phyloP scores from a whole-genome alignment of 2,888 invertebrate species.

The Strigamia crassipes region DNA sequence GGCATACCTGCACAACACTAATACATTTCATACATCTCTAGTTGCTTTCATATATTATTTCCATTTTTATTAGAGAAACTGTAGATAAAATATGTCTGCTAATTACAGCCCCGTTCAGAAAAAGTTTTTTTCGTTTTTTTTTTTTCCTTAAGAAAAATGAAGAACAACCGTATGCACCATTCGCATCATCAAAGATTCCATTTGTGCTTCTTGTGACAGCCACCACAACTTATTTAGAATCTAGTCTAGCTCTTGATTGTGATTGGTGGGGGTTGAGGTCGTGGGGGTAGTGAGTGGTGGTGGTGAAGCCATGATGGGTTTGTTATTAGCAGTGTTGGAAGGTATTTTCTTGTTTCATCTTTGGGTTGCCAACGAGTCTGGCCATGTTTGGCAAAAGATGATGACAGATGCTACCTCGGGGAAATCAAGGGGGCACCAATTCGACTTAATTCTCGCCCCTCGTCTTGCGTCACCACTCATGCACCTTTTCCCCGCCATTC shows the following conservation, averaged over 20 bases:
- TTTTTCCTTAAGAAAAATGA: background rate
- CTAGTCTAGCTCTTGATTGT: constrained; percentile 27
- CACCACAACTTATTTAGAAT: constrained; percentile 22
- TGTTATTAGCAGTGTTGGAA: constrained; percentile 42
- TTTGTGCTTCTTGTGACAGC: constrained; percentile 28
- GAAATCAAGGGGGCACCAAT: constrained; percentile 42
- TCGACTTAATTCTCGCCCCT: constrained; percentile 21
- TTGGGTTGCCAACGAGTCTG: constrained; percentile 38
- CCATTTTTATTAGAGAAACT: background rate
- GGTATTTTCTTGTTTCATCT: constrained; percentile 42
- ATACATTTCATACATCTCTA: background rate
- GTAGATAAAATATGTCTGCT: background rate
- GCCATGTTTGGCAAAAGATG: constrained; percentile 37
- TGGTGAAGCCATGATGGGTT: constrained; percentile 14
- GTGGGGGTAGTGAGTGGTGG: background rate
- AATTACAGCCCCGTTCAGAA: background rate
- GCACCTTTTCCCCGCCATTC: constrained; percentile 4
- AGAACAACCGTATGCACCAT: background rate
- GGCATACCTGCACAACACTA: constrained; percentile 17
- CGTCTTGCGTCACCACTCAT: background rate
- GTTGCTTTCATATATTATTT: background rate
- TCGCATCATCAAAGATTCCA: constrained; percentile 40
- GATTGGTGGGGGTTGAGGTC: constrained; percentile 18
- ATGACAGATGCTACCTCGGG: constrained; percentile 37
- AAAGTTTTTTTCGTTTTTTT: background rate